Conservation (phyloP, 2,888 invertebrate genomes). For the Silvanus unidentatus region DNA sequence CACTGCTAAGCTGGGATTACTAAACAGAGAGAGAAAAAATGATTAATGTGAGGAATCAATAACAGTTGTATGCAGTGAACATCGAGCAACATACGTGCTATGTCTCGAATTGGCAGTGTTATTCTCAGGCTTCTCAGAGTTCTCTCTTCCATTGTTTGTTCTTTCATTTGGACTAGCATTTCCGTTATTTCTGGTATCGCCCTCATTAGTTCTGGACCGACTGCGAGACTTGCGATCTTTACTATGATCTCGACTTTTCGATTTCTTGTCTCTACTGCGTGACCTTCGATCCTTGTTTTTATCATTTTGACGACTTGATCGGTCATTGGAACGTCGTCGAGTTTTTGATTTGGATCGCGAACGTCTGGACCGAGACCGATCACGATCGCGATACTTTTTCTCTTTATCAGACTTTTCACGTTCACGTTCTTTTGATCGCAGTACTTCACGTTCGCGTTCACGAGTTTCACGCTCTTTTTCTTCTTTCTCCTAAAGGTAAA, state of each 20-base stretch:
- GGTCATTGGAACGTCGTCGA: slow-evolving; percentile 27
- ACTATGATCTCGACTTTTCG: slow-evolving; percentile 24
- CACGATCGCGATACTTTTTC: slow-evolving; percentile 48
- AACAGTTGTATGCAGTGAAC: too few relatives aligned
- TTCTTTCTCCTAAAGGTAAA: slow-evolving; percentile 61
- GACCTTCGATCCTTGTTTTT: slow-evolving; percentile 29
- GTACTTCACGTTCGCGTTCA: slow-evolving; percentile 46
- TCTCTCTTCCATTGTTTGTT: slow-evolving; percentile 31
- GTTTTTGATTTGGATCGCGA: slow-evolving; percentile 34
- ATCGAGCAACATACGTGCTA: slow-evolving; percentile 16
- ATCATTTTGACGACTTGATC: slow-evolving; percentile 24
- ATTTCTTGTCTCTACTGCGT: slow-evolving; percentile 20
- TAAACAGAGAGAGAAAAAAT: too few relatives aligned
- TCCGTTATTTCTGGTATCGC: slow-evolving; percentile 42
- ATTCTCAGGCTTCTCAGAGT: slow-evolving; percentile 28
- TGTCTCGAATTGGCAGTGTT: slow-evolving; percentile 15
- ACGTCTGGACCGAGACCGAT: slow-evolving; percentile 37
- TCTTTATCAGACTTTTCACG: slow-evolving; percentile 35
- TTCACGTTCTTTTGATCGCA: slow-evolving; percentile 42
- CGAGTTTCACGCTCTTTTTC: slow-evolving; percentile 56
- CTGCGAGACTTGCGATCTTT: slow-evolving; percentile 30
- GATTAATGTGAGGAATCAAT: too few relatives aligned
- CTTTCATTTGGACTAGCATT: slow-evolving; percentile 37
- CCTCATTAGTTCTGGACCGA: slow-evolving; percentile 29
- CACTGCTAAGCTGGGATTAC: slow-evolving; percentile 39